These are phyloP conservation scores for Brotula barbata DNA, from an alignment of 2,797 vertebrate species.

Conservation along the genomic window DNA sequence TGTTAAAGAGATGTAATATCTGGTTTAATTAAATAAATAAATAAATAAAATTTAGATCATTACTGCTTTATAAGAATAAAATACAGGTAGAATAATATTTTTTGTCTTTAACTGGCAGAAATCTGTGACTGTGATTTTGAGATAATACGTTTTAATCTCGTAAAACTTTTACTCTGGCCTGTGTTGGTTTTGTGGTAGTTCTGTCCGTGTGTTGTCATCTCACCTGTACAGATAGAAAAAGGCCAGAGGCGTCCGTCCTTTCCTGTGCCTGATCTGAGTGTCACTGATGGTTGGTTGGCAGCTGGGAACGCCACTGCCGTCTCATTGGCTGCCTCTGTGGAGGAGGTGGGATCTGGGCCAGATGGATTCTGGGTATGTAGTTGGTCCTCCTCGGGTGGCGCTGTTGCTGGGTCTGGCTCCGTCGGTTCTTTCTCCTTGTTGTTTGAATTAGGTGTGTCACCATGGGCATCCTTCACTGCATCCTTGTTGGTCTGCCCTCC, in stretches of 20 bases:
- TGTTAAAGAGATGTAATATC: no score
- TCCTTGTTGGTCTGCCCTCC: constrained; percentile 46
- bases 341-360: constrained; percentile 42
- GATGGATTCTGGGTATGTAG: constrained; percentile 16
- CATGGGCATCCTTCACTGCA: constrained; percentile 39
- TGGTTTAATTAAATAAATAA: no score
- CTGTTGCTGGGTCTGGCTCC: constrained; percentile 9
- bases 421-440: constrained; percentile 75
- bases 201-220: no score
- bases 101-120: no score
- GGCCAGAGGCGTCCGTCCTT: constrained; percentile 54
- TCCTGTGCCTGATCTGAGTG: constrained; percentile 33
- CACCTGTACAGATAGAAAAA: constrained; percentile 71
- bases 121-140: no score
- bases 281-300: constrained; percentile 27
- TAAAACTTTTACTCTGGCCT: no score
- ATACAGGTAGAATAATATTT: no score
- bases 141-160: no score
- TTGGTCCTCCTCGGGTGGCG: constrained; percentile 32
- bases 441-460: constrained; percentile 60
- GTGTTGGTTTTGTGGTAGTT: no score
- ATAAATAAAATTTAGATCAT: no score
- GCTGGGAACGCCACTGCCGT: constrained; percentile 17
- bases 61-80: no score
- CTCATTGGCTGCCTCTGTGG: constrained; percentile 52